Evolutionary conservation across 2,888 invertebrate genomes (phyloP).

Genomic region (Agriopis leucophaearia): DNA sequence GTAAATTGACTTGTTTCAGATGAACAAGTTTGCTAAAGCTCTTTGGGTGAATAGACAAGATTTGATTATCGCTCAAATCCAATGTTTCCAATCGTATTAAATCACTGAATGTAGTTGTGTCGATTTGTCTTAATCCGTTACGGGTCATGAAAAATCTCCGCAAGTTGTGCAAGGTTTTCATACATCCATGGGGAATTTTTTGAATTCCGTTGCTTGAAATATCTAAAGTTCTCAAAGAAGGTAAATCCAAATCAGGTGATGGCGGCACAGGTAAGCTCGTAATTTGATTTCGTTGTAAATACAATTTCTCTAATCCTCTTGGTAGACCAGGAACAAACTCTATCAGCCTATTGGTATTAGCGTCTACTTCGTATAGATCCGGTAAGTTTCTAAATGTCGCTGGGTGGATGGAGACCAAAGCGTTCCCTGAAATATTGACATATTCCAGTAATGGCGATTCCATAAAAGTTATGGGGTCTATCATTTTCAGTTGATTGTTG

Average conservation of each 20-base stretch:
- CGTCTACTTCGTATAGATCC: constrained; percentile 92
- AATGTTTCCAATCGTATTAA: constrained; percentile 90
- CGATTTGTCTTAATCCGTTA: constrained; percentile 90
- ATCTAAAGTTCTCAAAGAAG: constrained; percentile 91
- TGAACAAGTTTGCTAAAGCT: constrained; percentile 88
- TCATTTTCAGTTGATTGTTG: constrained; percentile 89
- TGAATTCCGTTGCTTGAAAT: constrained; percentile 91
- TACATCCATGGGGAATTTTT: constrained; percentile 88
- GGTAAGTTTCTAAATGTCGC: constrained; percentile 91
- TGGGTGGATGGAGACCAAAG: constrained; percentile 89
- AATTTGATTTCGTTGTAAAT: constrained; percentile 90
- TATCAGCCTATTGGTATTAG: constrained; percentile 90
- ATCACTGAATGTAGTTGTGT: constrained; percentile 90
- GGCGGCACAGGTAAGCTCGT: constrained; percentile 88
- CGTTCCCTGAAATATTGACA: constrained; percentile 92
- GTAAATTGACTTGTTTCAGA: constrained; percentile 90
- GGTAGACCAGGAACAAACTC: constrained; percentile 93
- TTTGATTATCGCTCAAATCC: constrained; percentile 91
- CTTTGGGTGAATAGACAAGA: constrained; percentile 88
- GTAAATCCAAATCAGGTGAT: constrained; percentile 90
- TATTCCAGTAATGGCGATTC: constrained; percentile 91
- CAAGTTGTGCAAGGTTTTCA: constrained; percentile 89
- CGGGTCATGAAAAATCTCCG: constrained; percentile 90
- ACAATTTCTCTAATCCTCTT: constrained; percentile 91
- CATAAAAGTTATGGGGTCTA: constrained; percentile 91